Base-by-base conservation (phyloP, 2,888 invertebrate species). In the Saturnia japonica region DNA sequence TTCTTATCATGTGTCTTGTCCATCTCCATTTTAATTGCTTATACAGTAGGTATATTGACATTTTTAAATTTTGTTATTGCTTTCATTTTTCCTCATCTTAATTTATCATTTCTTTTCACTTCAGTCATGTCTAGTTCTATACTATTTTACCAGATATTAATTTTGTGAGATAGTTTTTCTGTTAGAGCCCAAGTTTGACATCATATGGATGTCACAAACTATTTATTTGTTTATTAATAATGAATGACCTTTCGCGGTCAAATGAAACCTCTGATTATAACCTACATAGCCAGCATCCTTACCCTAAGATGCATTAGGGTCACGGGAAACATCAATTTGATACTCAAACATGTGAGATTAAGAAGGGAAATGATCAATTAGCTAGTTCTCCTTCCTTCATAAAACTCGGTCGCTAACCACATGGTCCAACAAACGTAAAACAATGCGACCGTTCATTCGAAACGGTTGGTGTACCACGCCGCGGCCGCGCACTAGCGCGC, bases 361-460 rank as follows among this genome's bases (percentile, higher is more conserved):
- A 68, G 73, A 74, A 68, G 79, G 82, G 82, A 83, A 83, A 81
- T 80, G 75, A 83, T 83, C 80, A 83, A 83, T 83, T 83, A 83
- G 74, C 70, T 60, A 69, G 68, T 34, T 62, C 76, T 72, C 75
- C 78, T 80, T 83, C 82, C 82, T 77, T 82, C 75, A 81, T 83
- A 80, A 83, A 79, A 77, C 72, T 69, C 74, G 74, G 71, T 28
- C 51, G 43, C 71, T 75, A 76, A 72, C 51, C 68, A 68, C 64
- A 67, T 66, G 67, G 7, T 40, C 45, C 67, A 72, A 72, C 67
- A 69, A n/a, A 43, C 14, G 25, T 60, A 34, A 42, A 68, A 72
- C 68, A 72, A 73, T 42, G 64, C 69, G 69, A 28, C 70, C 43
- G 7, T 69, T 67, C 47, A 64, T 64, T 60, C 25, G 25, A 51